These are phyloP conservation scores for Allacma fusca DNA, from an alignment of 2,888 invertebrate species.

Conservation along the genomic window DNA sequence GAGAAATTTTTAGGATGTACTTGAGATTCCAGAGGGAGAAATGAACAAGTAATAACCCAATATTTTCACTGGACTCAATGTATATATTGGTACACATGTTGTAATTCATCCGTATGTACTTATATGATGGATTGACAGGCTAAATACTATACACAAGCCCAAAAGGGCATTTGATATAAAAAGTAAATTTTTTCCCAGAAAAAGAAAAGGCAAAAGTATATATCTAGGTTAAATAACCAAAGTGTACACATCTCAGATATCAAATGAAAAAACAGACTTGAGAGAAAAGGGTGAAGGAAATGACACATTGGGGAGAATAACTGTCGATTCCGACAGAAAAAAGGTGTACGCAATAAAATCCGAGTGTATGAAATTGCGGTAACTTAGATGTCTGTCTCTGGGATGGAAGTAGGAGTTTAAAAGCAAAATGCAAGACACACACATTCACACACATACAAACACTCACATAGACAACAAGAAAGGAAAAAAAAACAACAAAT, in stretches of 20 bases:
- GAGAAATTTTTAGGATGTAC: constrained; percentile 28
- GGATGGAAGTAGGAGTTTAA: neutral
- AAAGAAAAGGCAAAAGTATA: constrained; percentile 29
- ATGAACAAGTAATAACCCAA: neutral
- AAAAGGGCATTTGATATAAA: too few relatives aligned
- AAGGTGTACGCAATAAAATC: neutral
- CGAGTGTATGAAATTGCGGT: constrained; percentile 8
- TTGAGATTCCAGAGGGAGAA: constrained; percentile 26
- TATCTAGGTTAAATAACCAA: constrained; percentile 41
- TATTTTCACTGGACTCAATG: neutral
- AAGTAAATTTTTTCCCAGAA: constrained; percentile 11
- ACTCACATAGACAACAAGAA: too few relatives aligned
- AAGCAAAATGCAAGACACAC: neutral
- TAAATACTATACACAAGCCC: too few relatives aligned
- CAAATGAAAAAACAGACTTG: constrained; percentile 39
- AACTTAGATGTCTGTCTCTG: neutral
- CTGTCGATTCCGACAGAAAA: neutral
- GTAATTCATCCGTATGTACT: neutral
- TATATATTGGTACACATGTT: neutral
- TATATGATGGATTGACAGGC: neutral
- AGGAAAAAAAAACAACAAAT: constrained; percentile 23
- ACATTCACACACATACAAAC: constrained; percentile 13
- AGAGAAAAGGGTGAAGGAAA: constrained; percentile 41
- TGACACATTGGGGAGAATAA: neutral
- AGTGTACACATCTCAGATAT: constrained; percentile 44